Conservation (phyloP, 2,113 vertebrate genomes). For the Gymnocephalus cernua region DNA sequence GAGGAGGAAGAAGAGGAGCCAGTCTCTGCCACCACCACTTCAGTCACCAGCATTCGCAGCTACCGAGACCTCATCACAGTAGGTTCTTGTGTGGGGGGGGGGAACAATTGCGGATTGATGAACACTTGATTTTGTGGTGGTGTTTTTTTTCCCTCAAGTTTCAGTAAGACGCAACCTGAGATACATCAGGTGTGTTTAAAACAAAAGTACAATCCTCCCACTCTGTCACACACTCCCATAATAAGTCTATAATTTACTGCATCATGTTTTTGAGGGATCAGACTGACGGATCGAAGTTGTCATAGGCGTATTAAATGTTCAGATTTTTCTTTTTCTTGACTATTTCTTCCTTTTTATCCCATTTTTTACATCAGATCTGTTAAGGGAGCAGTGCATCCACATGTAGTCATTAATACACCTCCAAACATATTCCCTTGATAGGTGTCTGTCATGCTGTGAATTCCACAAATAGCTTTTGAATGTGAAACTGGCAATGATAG, state of each 20-base stretch:
- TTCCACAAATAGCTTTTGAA: slow-evolving; percentile 42
- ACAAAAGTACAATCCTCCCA: background rate
- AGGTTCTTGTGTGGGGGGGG: slow-evolving; percentile 7
- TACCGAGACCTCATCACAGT: slow-evolving; percentile 93
- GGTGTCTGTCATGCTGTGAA: slow-evolving; percentile 22
- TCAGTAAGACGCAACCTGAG: too few species aligned
- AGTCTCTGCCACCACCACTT: background rate
- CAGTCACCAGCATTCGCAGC: slow-evolving; percentile 80
- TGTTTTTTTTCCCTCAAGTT: background rate
- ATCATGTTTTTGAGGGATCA: background rate
- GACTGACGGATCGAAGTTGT: background rate
- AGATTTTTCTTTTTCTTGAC: background rate
- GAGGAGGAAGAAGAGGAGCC: slow-evolving; percentile 77
- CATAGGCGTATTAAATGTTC: background rate
- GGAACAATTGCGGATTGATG: background rate
- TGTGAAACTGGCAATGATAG: slow-evolving; percentile 44
- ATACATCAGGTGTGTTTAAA: background rate
- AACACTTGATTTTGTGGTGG: background rate
- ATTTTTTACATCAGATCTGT: background rate
- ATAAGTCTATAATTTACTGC: background rate
- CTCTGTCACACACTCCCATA: too few species aligned
- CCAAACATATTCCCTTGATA: slow-evolving; percentile 17
- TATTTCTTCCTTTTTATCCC: background rate
- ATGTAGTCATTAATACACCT: slow-evolving; percentile 13
- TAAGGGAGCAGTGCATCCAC: background rate